Conservation (phyloP, 2,888 invertebrate genomes). For the Campoplex capitator region DNA sequence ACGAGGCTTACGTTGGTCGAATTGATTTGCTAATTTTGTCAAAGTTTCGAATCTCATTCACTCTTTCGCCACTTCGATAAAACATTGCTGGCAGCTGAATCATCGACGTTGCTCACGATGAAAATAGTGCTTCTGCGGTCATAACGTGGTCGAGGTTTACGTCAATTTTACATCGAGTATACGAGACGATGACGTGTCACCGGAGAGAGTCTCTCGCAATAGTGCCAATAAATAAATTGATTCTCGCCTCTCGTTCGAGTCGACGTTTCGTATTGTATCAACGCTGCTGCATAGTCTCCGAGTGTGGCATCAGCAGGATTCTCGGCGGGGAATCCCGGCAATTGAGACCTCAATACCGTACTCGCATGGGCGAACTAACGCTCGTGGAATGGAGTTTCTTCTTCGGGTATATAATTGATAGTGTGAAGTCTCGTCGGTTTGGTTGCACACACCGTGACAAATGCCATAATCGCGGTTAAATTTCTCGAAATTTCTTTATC, state of each 20-base stretch:
- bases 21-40: not conserved
- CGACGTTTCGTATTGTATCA: not conserved
- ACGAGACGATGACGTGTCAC: slow-evolving; percentile 43
- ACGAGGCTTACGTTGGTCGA: too few species aligned
- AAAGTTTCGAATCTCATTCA: not conserved
- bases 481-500: slow-evolving; percentile 3
- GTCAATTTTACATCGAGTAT: slow-evolving; percentile 26
- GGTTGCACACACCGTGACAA: not conserved
- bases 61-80: not conserved
- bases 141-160: slow-evolving; percentile 11
- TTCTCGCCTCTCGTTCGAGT: slow-evolving; percentile 18
- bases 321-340: slow-evolving; percentile 61
- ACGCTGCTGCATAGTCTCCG: not conserved
- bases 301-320: slow-evolving; percentile 12
- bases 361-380: not conserved
- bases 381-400: slow-evolving; percentile 42
- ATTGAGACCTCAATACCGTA: slow-evolving; percentile 46
- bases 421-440: slow-evolving; percentile 17
- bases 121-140: not conserved
- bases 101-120: not conserved
- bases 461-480: not conserved
- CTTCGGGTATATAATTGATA: slow-evolving; percentile 24
- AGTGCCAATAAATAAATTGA: slow-evolving; percentile 49
- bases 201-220: slow-evolving; percentile 2
- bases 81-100: not conserved